These are phyloP conservation scores for Melopsittacus undulatus DNA, from an alignment of 2,797 vertebrate genomes.

Conservation along the genomic window DNA sequence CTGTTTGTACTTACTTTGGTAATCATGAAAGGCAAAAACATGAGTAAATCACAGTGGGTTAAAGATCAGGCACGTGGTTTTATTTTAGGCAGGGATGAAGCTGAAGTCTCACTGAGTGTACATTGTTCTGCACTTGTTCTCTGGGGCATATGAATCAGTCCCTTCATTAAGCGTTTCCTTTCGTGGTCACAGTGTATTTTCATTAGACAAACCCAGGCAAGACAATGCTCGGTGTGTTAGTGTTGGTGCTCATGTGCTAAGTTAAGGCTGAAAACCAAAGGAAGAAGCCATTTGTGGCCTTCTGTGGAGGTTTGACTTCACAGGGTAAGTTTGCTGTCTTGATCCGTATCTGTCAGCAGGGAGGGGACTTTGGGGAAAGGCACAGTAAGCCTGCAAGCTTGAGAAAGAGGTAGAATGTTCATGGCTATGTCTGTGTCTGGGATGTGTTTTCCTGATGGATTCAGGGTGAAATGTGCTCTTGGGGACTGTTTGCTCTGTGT, in stretches of 20 bases:
- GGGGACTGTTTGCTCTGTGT: not conserved
- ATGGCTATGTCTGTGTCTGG: not conserved
- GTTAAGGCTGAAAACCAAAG: not conserved
- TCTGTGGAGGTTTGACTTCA: not conserved
- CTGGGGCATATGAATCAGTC: constrained; percentile 41
- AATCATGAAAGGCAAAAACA: constrained; percentile 15
- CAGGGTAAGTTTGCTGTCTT: not conserved
- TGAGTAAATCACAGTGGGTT: constrained; percentile 44
- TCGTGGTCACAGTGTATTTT: constrained; percentile 15
- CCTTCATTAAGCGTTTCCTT: constrained; percentile 55
- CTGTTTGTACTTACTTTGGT: constrained; percentile 19
- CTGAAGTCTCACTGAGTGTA: constrained; percentile 24
- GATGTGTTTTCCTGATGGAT: not conserved
- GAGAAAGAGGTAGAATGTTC: not conserved
- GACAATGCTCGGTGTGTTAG: not conserved
- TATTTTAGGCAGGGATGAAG: constrained; percentile 59
- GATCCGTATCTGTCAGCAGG: not conserved
- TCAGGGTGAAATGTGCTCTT: not conserved
- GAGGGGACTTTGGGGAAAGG: constrained; percentile 3
- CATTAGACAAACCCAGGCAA: not conserved
- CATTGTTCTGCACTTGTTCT: constrained; percentile 54
- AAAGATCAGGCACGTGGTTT: constrained; percentile 40
- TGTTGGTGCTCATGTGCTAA: not conserved
- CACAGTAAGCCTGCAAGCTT: not conserved
- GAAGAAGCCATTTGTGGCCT: not conserved